Evolutionary conservation across 30 jellyfish, hydroid and myxozoan species (phyloP).

Genomic region (Aurelia sp.): DNA sequence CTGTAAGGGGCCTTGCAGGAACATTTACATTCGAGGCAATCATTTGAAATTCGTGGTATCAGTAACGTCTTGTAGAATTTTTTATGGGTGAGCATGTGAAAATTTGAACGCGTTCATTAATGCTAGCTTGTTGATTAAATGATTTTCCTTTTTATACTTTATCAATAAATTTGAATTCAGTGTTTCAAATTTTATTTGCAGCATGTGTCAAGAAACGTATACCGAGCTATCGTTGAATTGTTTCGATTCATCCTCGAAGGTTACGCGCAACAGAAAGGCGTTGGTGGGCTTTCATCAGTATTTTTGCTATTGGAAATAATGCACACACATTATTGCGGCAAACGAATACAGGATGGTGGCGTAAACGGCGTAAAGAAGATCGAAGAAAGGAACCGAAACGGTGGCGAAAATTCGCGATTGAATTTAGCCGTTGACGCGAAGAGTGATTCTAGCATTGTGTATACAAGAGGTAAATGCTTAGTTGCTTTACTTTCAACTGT

Average conservation of each 20-base stretch:
- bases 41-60: no score
- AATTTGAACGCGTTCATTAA: no score
- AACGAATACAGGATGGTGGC: conserved; percentile 68
- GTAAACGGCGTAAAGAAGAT: conserved; percentile 32
- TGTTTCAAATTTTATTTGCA: background rate
- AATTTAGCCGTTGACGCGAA: conserved; percentile 73
- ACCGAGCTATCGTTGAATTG: conserved; percentile 81
- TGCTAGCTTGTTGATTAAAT: no score
- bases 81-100: no score
- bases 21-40: no score
- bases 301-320: conserved; percentile 80
- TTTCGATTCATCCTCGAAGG: conserved; percentile 82
- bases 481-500: background rate
- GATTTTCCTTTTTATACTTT: no score
- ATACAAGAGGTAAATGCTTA: conserved; percentile 70
- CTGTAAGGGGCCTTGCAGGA: no score
- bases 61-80: no score
- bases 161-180: no score
- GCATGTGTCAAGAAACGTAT: conserved; percentile 87
- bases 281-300: conserved; percentile 89
- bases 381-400: conserved; percentile 27
- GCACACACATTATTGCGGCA: conserved; percentile 93
- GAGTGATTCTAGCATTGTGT: conserved; percentile 84
- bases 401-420: conserved; percentile 9
- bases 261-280: conserved; percentile 71